These are phyloP conservation scores for Girardia tigrina DNA, from an alignment of 2,888 invertebrate species.

Conservation along the genomic window DNA sequence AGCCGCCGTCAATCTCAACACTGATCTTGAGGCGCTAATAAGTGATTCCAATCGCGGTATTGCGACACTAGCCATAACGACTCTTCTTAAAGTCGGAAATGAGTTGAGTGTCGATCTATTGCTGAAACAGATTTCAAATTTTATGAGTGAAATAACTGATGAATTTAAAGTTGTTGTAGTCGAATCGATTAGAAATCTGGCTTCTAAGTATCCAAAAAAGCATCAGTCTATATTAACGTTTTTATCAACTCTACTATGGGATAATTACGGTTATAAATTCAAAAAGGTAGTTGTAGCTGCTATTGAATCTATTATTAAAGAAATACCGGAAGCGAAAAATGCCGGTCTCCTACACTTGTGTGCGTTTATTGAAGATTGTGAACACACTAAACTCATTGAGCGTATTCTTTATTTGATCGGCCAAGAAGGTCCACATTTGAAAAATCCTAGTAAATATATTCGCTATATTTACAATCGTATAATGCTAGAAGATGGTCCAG, in stretches of 20 bases:
- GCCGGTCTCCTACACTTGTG: slow-evolving; percentile 84
- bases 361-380: slow-evolving; percentile 98
- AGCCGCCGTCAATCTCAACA: slow-evolving; percentile 88
- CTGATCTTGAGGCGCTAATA: slow-evolving; percentile 90
- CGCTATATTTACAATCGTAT: slow-evolving; percentile 61
- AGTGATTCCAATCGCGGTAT: slow-evolving; percentile 85
- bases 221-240: slow-evolving; percentile 89
- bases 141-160: slow-evolving; percentile 95
- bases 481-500: slow-evolving; percentile 67
- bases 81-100: slow-evolving; percentile 77
- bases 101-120: slow-evolving; percentile 91
- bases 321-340: slow-evolving; percentile 91
- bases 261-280: slow-evolving; percentile 88
- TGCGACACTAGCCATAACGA: slow-evolving; percentile 93
- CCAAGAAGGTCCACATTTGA: slow-evolving; percentile 85
- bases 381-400: slow-evolving; percentile 86
- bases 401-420: slow-evolving; percentile 86
- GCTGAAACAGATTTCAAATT: slow-evolving; percentile 98
- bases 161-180: slow-evolving; percentile 99
- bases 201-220: slow-evolving; percentile 88
- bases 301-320: slow-evolving; percentile 88
- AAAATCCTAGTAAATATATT: slow-evolving; percentile 68
- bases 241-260: slow-evolving; percentile 83
- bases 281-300: slow-evolving; percentile 96
- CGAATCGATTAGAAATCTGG: slow-evolving; percentile 67